Evolutionary conservation across 2,113 vertebrate genomes (phyloP), one percentile per base, ranked within the genome.

Genomic region (Oceanites oceanicus): DNA sequence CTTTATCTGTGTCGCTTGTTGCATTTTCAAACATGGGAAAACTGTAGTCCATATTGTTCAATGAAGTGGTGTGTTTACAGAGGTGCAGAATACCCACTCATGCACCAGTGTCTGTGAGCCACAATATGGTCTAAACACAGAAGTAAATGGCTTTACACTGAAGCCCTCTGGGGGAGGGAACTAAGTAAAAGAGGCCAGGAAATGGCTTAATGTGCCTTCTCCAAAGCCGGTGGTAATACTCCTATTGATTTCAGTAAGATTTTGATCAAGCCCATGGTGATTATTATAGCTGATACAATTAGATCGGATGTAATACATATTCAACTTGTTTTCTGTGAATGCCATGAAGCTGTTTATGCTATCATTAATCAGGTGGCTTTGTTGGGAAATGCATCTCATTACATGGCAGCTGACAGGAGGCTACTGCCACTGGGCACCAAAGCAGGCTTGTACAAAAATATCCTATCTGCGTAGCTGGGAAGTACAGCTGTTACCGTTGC

Each of bases 341-440:
- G 70, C 66, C 82, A 45, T 67, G 44, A 79, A 94, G 63, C 72
- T 94, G 68, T 87, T 95, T 58, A 56, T 76, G 58, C 90, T 95
- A 13, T 78, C 92, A 30, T 88, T 94, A 92, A 94, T 95, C 86
- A 80, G 40, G 45, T 92, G 90, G 52, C 85, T 97, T 96, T 96
- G 49, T 65, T 93, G 67, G 62, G 73, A 94, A 95, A 68, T 92
- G 56, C 58, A 68, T 92, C 95, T 94, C 63, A n/a, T 88, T 59
- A 61, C 32, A 6, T 58, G 75, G 63, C 79, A 95, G 95, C 86
- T 91, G 88, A 65, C 79, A 66, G 30, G 44, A 65, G 76, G 42
- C 55, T 6, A 6, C 70, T 88, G 73, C 58, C 62, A 42, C 42
- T 50, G 87, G 42, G 67, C 47, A 81, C 76, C n/a, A 23, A 38